Base-by-base conservation (phyloP, 1,140 invertebrate genomes). In the Gryon sp. region DNA sequence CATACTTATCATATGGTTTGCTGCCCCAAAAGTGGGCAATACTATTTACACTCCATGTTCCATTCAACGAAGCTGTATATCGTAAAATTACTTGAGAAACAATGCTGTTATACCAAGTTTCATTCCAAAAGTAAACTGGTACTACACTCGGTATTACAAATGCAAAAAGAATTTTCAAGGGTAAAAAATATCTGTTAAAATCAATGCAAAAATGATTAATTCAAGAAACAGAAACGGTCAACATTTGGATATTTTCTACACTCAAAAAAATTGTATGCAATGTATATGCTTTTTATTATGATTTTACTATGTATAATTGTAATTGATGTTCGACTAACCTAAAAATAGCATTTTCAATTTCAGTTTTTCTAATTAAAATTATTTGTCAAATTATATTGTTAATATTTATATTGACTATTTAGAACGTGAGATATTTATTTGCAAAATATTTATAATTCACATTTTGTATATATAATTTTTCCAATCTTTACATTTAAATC, bases 11-110 rank as follows among this genome's bases (percentile, higher is more conserved):
- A 80, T 94, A 96, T 1, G 94, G 94, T 73, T 90, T 91, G 34
- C 88, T 89, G 6, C 95, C 95, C 86, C 90, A 94, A 55, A 93
- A 90, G 81, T 95, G 94, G 14, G 94, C 94, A 12, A 90, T 91
- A 80, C 92, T 94, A 83, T 96, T 96, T 1, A 96, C 94, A 26
- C 93, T 89, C 94, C 94, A 96, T 1, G 94, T 95, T 24, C 88
- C 85, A 83, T 96, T 92, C 8, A 96, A 87, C 1, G 86, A 86
- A 2, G 91, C 36, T 8, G 88, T 84, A 82, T 94, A 95, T 26
- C 94, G 90, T 4, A 93, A 80, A 9, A 94, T 79, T 2, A 85
- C 88, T 30, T 90, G 84, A 0, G 92, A 82, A 48, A 91, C 89
- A 75, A 92, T 91, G 77, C 87, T 86, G 36, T 87, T 86, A 40